Evolutionary conservation across 2,888 invertebrate species (phyloP).

Genomic region (Nomada fabriciana): DNA sequence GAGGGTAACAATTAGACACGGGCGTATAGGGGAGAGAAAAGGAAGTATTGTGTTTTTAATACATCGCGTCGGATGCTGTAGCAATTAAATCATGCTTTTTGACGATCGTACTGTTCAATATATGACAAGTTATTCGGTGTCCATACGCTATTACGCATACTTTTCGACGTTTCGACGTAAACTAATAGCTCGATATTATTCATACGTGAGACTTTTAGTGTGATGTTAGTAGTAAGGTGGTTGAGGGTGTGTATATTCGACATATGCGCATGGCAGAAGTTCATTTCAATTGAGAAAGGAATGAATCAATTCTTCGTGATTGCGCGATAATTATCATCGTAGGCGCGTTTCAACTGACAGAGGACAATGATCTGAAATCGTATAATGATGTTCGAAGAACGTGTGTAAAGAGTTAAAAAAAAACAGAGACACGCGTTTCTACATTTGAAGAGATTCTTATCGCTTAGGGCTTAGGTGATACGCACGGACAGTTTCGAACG

Average conservation of each 20-base stretch:
- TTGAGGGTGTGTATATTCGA: neutral
- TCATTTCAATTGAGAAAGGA: neutral
- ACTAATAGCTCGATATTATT: slow-evolving; percentile 5
- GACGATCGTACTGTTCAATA: slow-evolving; percentile 11
- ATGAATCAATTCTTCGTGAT: neutral
- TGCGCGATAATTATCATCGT: neutral
- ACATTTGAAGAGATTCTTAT: neutral
- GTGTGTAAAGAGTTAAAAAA: neutral
- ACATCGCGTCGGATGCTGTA: neutral
- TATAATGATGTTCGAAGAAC: neutral
- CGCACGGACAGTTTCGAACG: slow-evolving; percentile 3
- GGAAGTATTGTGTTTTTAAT: too few relatives aligned
- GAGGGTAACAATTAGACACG: neutral
- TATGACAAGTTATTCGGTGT: slow-evolving; percentile 24
- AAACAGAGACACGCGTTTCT: neutral
- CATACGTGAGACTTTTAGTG: slow-evolving; percentile 9
- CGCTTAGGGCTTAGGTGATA: slow-evolving; percentile 14
- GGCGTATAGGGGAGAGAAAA: neutral
- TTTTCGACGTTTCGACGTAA: neutral
- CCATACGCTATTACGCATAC: neutral
- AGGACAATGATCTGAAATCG: neutral
- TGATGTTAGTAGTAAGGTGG: neutral
- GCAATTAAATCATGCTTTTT: neutral
- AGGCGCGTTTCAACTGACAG: neutral
- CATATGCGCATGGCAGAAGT: neutral